These are phyloP conservation scores for Hycleus cichorii DNA, from an alignment of 1,140 invertebrate genomes.

Conservation along the genomic window DNA sequence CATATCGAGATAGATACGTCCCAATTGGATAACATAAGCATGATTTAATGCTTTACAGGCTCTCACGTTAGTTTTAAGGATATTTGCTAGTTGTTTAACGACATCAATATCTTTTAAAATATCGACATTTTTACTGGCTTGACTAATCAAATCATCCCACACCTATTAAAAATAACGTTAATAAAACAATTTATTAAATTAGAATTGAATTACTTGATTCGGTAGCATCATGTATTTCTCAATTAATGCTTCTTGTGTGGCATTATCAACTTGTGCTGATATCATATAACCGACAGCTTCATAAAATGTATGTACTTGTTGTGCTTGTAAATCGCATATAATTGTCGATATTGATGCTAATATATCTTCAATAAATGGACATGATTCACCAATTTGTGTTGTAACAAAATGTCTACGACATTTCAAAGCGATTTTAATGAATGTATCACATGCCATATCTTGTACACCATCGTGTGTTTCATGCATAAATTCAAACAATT, in stretches of 20 bases:
- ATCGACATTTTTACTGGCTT: constrained; percentile 94
- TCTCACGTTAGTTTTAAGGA: constrained; percentile 97
- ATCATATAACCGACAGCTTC: constrained; percentile 99
- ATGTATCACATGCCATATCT: constrained; percentile 99
- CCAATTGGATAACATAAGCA: constrained; percentile 91
- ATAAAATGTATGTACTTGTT: constrained; percentile 98
- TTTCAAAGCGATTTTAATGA: constrained; percentile 99
- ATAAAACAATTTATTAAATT: background rate
- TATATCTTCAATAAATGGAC: constrained; percentile 99
- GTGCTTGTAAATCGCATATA: constrained; percentile 95
- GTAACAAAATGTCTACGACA: constrained; percentile 97
- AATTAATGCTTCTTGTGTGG: constrained; percentile 86
- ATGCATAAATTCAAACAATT: constrained; percentile 99
- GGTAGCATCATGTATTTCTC: constrained; percentile 97
- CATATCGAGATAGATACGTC: constrained; percentile 97
- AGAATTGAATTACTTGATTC: constrained; percentile 64
- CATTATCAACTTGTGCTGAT: constrained; percentile 83
- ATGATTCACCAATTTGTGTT: constrained; percentile 90
- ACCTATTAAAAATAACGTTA: constrained; percentile 40
- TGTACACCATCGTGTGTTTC: constrained; percentile 99
- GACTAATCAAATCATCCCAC: constrained; percentile 98
- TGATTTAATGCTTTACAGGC: constrained; percentile 96
- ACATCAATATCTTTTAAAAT: constrained; percentile 93
- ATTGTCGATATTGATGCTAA: constrained; percentile 92
- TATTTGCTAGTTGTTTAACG: constrained; percentile 95